Evolutionary conservation across 2,888 invertebrate genomes (phyloP).

Genomic region (Acanthosoma haemorrhoidale): DNA sequence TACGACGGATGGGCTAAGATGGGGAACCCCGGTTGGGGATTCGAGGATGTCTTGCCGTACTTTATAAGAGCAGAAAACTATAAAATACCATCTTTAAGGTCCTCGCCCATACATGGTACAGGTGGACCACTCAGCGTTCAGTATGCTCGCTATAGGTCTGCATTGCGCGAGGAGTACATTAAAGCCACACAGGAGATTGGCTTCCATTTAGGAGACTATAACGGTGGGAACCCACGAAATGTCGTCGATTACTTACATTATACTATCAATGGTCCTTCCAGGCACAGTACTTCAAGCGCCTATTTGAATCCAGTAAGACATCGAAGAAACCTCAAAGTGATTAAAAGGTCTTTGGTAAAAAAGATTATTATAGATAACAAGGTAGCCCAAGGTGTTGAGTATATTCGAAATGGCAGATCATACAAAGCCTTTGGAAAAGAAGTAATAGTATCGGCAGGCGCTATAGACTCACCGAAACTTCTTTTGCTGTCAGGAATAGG

Average conservation of each 20-base stretch:
- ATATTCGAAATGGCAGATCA: constrained; percentile 12
- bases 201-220: background rate
- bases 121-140: constrained; percentile 9
- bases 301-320: constrained; percentile 26
- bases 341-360: constrained; percentile 28
- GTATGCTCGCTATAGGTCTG: constrained; percentile 42
- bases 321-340: constrained; percentile 31
- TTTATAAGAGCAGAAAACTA: constrained; percentile 32
- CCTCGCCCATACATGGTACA: background rate
- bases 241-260: background rate
- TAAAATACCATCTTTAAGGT: background rate
- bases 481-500: constrained; percentile 38
- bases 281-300: constrained; percentile 33
- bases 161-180: constrained; percentile 42
- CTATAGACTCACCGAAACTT: constrained; percentile 34
- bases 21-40: constrained; percentile 69
- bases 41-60: constrained; percentile 48
- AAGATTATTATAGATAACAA: constrained; percentile 33
- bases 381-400: constrained; percentile 31
- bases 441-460: constrained; percentile 35
- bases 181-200: constrained; percentile 41
- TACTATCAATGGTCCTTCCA: constrained; percentile 21
- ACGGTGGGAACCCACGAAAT: constrained; percentile 11
- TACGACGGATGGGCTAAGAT: constrained; percentile 67
- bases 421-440: constrained; percentile 22